phyloP scores from a whole-genome alignment of 2,888 invertebrate genomes.

The Syritta pipiens region DNA sequence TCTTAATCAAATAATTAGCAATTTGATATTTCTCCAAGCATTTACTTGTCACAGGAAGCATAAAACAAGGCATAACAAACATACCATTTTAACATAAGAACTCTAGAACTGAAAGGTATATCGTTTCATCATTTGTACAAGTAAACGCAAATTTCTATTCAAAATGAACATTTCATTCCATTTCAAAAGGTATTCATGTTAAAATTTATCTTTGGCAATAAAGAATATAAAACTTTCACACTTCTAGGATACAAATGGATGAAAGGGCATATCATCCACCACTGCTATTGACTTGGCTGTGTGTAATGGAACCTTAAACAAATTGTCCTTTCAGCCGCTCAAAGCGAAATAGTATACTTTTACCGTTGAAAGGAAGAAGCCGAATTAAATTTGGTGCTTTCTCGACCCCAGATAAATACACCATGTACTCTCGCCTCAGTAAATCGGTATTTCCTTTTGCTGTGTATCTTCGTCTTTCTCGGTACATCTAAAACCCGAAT shows the following conservation, averaged over 20 bases:
- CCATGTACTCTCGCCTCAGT: not conserved
- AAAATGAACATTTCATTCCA: slow-evolving; percentile 9
- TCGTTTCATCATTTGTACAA: not conserved
- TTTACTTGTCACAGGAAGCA: no score
- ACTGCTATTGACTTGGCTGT: slow-evolving; percentile 33
- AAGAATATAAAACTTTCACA: slow-evolving; percentile 12
- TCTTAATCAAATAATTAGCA: no score
- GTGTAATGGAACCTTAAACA: slow-evolving; percentile 42
- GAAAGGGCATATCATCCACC: slow-evolving; percentile 6
- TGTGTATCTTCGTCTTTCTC: slow-evolving; percentile 23
- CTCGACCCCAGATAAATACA: not conserved
- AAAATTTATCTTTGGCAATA: slow-evolving; percentile 7
- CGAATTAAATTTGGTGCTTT: slow-evolving; percentile 17
- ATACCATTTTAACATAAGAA: no score
- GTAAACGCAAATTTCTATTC: slow-evolving; percentile 7
- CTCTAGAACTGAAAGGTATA: no score
- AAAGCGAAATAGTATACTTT: slow-evolving; percentile 20
- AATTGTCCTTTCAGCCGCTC: slow-evolving; percentile 45
- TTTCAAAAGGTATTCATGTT: slow-evolving; percentile 8
- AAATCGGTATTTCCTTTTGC: slow-evolving; percentile 6
- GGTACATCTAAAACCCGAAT: slow-evolving; percentile 26
- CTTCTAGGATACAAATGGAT: slow-evolving; percentile 17
- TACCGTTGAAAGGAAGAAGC: slow-evolving; percentile 3
- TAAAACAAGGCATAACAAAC: no score
- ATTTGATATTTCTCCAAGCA: no score